Conservation (phyloP, 2,113 vertebrate species). For the Pungitius pungitius region DNA sequence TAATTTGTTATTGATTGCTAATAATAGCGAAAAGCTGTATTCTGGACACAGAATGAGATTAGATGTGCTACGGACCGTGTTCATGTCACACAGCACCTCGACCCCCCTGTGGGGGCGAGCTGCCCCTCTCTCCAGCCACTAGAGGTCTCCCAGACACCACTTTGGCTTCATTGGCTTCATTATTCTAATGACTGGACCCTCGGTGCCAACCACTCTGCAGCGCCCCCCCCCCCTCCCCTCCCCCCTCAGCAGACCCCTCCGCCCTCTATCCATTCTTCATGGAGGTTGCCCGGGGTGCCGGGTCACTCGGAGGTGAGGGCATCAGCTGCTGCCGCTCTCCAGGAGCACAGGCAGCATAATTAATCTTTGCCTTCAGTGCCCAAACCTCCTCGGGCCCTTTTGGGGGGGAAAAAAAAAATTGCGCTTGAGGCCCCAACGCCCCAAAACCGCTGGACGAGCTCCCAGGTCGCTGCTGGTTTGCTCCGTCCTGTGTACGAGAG, state of each 20-base stretch:
- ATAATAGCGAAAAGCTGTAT: not conserved
- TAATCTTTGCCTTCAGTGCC: conserved; percentile 25
- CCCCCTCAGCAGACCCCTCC: not conserved
- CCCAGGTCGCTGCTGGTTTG: conserved; percentile 71
- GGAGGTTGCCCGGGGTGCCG: conserved; percentile 66
- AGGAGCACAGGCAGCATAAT: conserved; percentile 56
- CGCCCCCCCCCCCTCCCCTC: conserved; percentile 44
- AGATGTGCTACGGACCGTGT: too few relatives aligned
- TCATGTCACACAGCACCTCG: too few relatives aligned
- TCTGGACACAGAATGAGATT: not conserved
- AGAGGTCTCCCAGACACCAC: conserved; percentile 71
- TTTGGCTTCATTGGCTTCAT: conserved; percentile 35
- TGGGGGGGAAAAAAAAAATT: too few relatives aligned
- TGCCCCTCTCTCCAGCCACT: conserved; percentile 51
- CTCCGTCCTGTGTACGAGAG: conserved; percentile 73
- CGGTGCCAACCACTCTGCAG: conserved; percentile 46
- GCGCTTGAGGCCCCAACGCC: too few relatives aligned
- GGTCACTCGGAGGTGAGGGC: conserved; percentile 71
- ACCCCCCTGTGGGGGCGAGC: too few relatives aligned
- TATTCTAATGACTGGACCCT: conserved; percentile 62
- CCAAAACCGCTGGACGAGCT: conserved; percentile 52
- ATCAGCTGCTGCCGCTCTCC: conserved; percentile 66
- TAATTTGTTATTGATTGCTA: not conserved
- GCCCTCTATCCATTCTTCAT: conserved; percentile 69
- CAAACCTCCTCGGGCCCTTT: conserved; percentile 5